Percentiles rank a stretch among this genome's conserved stretches.
These are phyloP conservation scores for Gymnothorax reevesii DNA, from an alignment of 2,797 vertebrate species.

Conservation along the genomic window DNA sequence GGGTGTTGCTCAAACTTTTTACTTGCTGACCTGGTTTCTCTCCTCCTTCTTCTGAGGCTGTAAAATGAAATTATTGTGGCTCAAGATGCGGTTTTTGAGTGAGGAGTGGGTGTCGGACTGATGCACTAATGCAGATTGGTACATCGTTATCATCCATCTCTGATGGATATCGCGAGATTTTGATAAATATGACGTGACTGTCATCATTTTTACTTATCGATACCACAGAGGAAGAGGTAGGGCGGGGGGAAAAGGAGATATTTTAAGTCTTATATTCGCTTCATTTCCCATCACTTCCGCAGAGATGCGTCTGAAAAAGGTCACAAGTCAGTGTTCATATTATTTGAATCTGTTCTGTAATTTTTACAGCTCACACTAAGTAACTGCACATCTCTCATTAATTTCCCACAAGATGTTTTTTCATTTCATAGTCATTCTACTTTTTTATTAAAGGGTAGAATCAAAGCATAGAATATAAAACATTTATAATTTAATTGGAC, in stretches of 20 bases:
- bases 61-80: not conserved
- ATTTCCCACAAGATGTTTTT: not conserved
- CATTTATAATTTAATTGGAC: conserved; percentile 18
- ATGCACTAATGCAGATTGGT: not conserved
- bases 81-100: too few relatives aligned
- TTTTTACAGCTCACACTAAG: not conserved
- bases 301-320: not conserved
- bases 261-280: conserved; percentile 3
- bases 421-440: conserved; percentile 39
- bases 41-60: not conserved
- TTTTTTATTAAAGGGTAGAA: conserved; percentile 43
- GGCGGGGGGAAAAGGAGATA: not conserved
- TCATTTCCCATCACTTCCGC: not conserved
- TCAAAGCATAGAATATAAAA: conserved; percentile 59
- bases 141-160: conserved; percentile 4
- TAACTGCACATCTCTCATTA: not conserved
- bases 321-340: not conserved
- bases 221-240: conserved; percentile 44
- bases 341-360: not conserved
- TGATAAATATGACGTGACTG: conserved; percentile 67
- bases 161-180: conserved; percentile 62
- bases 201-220: conserved; percentile 61
- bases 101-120: not conserved
- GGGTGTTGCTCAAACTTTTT: conserved; percentile 1
- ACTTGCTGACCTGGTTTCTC: conserved; percentile 7